Conservation (phyloP, 1,140 invertebrate genomes). For the Ditylenchus dipsaci region DNA sequence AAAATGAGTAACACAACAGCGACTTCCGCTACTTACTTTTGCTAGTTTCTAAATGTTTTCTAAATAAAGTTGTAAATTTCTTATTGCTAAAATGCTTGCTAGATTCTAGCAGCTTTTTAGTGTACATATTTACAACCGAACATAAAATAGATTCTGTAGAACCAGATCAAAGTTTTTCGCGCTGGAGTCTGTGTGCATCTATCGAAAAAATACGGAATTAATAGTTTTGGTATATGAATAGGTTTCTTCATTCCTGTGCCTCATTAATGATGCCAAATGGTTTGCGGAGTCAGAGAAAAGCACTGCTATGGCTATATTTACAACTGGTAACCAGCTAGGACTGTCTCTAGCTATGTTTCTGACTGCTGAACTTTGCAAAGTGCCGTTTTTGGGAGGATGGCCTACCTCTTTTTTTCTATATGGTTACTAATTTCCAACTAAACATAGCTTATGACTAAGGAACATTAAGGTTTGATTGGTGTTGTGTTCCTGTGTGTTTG, state of each 20-base stretch:
- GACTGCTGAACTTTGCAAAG: conserved; percentile 24
- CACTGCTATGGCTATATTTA: conserved; percentile 34
- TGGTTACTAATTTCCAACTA: conserved; percentile 6
- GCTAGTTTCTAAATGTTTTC: too few species aligned
- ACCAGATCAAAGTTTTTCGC: too few species aligned
- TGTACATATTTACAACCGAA: too few species aligned
- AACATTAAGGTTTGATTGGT: conserved; percentile 18
- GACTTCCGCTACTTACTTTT: too few species aligned
- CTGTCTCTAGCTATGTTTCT: conserved; percentile 23
- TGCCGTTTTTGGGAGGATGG: conserved; percentile 21
- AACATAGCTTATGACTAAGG: too few species aligned
- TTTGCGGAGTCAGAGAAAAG: conserved; percentile 20
- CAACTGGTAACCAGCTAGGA: conserved; percentile 27
- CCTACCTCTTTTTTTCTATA: conserved; percentile 20
- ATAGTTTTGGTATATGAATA: background rate
- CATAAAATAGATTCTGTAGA: too few species aligned
- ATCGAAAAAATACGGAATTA: too few species aligned
- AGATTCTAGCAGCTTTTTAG: too few species aligned
- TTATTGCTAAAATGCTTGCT: too few species aligned
- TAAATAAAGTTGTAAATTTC: too few species aligned
- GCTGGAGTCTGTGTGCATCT: too few species aligned
- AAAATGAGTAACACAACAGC: too few species aligned
- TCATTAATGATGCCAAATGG: conserved; percentile 28
- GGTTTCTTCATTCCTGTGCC: conserved; percentile 27
- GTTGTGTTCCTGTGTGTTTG: conserved; percentile 16